These are phyloP conservation scores for Chrysemys picta DNA, from an alignment of 2,113 vertebrate species.

Conservation along the genomic window DNA sequence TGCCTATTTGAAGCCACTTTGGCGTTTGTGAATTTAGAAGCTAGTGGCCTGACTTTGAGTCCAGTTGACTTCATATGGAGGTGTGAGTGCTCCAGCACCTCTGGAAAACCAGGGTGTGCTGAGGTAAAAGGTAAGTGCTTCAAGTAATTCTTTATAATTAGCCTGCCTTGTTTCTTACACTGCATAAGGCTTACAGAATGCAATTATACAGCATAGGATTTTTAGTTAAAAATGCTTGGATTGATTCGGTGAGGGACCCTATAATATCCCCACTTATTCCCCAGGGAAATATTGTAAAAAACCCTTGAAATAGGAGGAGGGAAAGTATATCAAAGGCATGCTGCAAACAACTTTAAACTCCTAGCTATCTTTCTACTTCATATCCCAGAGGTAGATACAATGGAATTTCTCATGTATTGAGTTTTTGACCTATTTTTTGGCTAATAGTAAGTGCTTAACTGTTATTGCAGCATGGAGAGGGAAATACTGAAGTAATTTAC, in stretches of 20 bases:
- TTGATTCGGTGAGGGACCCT: not conserved
- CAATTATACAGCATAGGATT: not conserved
- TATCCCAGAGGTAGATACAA: not conserved
- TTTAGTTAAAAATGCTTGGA: not conserved
- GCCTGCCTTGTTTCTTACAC: not conserved
- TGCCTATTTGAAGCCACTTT: not conserved
- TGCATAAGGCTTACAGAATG: not conserved
- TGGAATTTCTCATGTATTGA: not conserved
- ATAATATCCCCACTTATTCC: not conserved
- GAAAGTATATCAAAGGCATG: not conserved
- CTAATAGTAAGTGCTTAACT: not conserved
- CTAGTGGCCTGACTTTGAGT: not conserved
- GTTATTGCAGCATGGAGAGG: not conserved
- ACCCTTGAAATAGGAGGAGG: not conserved
- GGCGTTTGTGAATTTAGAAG: not conserved
- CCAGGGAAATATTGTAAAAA: not conserved
- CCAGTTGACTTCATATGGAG: not conserved
- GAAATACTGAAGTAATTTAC: slow-evolving; percentile 37
- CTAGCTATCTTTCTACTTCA: not conserved
- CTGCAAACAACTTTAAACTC: not conserved
- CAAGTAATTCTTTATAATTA: not conserved
- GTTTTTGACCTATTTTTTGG: not conserved
- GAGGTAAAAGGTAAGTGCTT: not conserved
- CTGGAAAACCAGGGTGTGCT: not conserved
- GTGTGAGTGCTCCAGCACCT: not conserved